Evolutionary conservation across 1,140 invertebrate genomes (phyloP), one percentile per base, ranked within the genome.

Genomic region (Augochlora pura): DNA sequence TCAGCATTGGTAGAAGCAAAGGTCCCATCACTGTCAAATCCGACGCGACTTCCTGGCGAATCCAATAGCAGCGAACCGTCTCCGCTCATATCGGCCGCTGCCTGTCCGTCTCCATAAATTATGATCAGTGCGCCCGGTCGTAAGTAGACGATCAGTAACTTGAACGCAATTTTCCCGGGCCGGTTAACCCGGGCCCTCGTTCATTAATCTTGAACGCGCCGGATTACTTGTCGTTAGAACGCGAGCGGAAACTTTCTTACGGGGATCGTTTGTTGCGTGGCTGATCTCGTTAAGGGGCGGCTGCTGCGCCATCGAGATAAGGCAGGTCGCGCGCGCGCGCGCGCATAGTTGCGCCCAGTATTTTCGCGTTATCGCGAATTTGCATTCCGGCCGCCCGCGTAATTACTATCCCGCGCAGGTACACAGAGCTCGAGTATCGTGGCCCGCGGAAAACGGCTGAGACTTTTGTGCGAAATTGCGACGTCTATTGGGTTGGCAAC

Each of bases 161-260:
- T 38, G 52, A 75, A 78, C 39, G 73, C 25, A 70, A 85, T 86
- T 82, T 79, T 59, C 70, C 46, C 16, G 18, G 69, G 70, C 57
- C 46, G 18, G 8, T 69, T 18, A n/a, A 60, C 46, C 12, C 60
- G 4, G 54, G 16, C 49, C 14, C 25, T 16, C 39, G 25, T 74
- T 85, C 84, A 77, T 85, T 75, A 85, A 85, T 85, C 82, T 85
- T 74, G 70, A 70, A 16, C 67, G 1, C 9, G 25, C 5, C 49
- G 60, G 18, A 84, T 72, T 65, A 64, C 38, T 16, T 32, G 62
- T 81, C 57, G 68, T 60, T 25, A 79, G 42, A 25, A n/a, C 67
- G 25, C 21, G 23, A 21, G 60, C 54, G 49, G 75, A 72, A 82
- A 82, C 18, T 69, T 73, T 23, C 62, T 65, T 52, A 49, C n/a